Evolutionary conservation across 2,888 invertebrate genomes (phyloP).

Genomic region (Slavum lentiscoides): DNA sequence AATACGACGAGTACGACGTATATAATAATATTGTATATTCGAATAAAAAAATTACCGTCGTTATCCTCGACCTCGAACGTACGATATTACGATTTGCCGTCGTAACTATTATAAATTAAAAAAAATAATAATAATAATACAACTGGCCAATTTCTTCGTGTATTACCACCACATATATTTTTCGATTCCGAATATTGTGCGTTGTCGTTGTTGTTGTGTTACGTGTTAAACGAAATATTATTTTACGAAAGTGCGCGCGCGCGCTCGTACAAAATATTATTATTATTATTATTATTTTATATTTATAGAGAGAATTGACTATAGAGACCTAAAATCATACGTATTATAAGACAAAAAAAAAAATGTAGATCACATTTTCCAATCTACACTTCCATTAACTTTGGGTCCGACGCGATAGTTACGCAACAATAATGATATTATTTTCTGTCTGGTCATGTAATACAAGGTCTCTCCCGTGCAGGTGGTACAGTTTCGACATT

Average conservation of each 20-base stretch:
- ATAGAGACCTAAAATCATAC: slow-evolving; percentile 19
- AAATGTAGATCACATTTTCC: slow-evolving; percentile 51
- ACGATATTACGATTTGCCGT: neutral
- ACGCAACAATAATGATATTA: slow-evolving; percentile 46
- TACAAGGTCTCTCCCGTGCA: slow-evolving; percentile 42
- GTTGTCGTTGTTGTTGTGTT: neutral
- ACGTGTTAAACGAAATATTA: slow-evolving; percentile 22
- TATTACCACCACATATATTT: neutral
- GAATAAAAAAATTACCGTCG: neutral
- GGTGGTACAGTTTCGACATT: slow-evolving; percentile 49
- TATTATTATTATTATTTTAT: neutral
- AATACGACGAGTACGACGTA: too few species aligned
- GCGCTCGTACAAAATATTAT: neutral
- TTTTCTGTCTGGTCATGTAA: slow-evolving; percentile 45
- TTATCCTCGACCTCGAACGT: slow-evolving; percentile 17
- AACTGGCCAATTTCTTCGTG: slow-evolving; percentile 2
- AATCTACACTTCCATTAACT: slow-evolving; percentile 52
- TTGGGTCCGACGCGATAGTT: neutral
- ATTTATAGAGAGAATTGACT: slow-evolving; percentile 18
- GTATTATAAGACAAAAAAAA: slow-evolving; percentile 26
- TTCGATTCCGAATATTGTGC: neutral
- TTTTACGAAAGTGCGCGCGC: neutral
- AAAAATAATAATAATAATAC: neutral
- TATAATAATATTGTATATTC: too few species aligned
- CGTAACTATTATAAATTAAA: slow-evolving; percentile 2